Conservation (phyloP, 2,888 invertebrate species). For the Herminia tarsipennalis region DNA sequence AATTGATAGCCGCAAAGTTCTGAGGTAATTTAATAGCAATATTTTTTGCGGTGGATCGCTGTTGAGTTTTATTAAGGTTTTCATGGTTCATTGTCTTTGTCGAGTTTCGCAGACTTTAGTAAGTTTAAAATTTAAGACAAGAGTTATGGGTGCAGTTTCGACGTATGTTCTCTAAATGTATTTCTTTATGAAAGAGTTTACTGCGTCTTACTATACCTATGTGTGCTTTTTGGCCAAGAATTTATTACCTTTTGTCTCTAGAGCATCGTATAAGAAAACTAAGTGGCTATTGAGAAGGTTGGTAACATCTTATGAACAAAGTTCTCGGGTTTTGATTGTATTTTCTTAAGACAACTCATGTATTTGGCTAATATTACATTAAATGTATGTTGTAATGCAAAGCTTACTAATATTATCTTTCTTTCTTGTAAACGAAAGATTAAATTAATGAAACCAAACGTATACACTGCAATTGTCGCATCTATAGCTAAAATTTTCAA, state of each 20-base stretch:
- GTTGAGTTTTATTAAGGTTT: conserved; percentile 1
- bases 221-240: conserved; percentile 1
- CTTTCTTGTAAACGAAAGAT: too few relatives aligned
- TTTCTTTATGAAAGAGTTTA: conserved; percentile 2
- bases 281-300: background rate
- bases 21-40: conserved; percentile 2
- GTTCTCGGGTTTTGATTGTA: too few relatives aligned
- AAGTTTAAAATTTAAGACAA: background rate
- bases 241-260: background rate
- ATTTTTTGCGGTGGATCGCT: background rate
- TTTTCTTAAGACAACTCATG: too few relatives aligned
- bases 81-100: background rate
- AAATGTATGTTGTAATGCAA: too few relatives aligned
- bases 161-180: background rate
- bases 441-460: too few relatives aligned
- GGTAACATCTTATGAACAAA: too few relatives aligned
- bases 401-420: too few relatives aligned
- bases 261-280: background rate
- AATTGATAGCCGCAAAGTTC: conserved; percentile 8
- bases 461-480: too few relatives aligned
- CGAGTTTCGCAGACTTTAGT: background rate
- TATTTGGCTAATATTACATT: too few relatives aligned
- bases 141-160: background rate
- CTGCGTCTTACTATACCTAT: conserved; percentile 1
- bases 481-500: too few relatives aligned